phyloP scores from a whole-genome alignment of 2,113 vertebrate species.

The Xenopus laevis region DNA sequence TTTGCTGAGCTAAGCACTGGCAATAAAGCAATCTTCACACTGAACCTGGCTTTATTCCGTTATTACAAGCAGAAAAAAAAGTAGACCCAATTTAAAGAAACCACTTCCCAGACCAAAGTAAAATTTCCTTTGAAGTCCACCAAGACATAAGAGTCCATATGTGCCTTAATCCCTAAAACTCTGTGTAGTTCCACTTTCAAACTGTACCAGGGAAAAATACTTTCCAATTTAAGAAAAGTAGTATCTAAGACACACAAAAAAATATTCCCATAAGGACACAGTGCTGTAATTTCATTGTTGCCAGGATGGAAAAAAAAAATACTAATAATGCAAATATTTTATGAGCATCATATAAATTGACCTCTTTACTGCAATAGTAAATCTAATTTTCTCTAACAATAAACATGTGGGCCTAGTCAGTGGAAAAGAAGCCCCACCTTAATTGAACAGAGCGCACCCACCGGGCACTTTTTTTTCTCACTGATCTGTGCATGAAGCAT shows the following conservation, averaged over 20 bases:
- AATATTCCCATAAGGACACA: constrained; percentile 12
- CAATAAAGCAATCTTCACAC: too few species aligned
- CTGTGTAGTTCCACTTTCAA: constrained; percentile 31
- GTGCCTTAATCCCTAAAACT: constrained; percentile 42
- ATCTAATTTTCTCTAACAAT: constrained; percentile 41
- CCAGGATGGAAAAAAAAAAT: constrained; percentile 34
- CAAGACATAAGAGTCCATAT: constrained; percentile 20
- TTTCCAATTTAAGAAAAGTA: constrained; percentile 39
- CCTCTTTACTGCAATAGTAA: constrained; percentile 41
- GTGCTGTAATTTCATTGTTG: constrained; percentile 36
- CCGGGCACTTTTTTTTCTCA: constrained; percentile 13
- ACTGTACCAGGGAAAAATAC: constrained; percentile 30
- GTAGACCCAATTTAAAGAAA: constrained; percentile 1
- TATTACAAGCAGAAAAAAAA: background rate
- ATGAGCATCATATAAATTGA: constrained; percentile 42
- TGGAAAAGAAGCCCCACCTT: constrained; percentile 28
- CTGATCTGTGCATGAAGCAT: background rate
- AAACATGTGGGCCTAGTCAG: constrained; percentile 37
- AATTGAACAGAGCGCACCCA: background rate
- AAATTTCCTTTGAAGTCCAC: constrained; percentile 21
- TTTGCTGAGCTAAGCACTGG: too few species aligned
- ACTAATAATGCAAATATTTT: constrained; percentile 47
- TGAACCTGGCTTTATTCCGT: too few species aligned
- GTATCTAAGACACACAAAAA: constrained; percentile 25
- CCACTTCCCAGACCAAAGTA: background rate